phyloP scores from a whole-genome alignment of 2,113 vertebrate genomes.

The Nycticorax nycticorax region DNA sequence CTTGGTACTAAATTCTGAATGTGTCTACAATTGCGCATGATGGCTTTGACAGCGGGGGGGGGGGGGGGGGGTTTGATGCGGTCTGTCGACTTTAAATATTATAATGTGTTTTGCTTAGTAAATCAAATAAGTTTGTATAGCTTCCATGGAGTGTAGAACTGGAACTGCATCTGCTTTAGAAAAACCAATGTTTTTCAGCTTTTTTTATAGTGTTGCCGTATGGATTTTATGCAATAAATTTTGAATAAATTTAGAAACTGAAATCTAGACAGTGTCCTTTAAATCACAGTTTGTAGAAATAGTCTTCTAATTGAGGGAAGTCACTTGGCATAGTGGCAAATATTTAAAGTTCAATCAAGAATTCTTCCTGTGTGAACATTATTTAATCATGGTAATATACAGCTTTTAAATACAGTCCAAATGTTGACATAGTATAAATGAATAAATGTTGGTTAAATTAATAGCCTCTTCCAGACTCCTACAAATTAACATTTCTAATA shows the following conservation, averaged over 20 bases:
- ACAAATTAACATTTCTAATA: not conserved
- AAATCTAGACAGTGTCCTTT: not conserved
- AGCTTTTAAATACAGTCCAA: not conserved
- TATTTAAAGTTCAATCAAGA: not conserved
- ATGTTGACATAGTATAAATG: not conserved
- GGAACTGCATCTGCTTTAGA: not conserved
- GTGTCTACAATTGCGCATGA: fast-evolving
- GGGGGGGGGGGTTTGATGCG: not conserved
- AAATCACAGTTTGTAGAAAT: not conserved
- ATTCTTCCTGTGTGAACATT: not conserved
- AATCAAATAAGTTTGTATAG: not conserved
- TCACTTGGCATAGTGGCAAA: not conserved
- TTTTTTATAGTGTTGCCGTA: not conserved
- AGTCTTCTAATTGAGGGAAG: not conserved
- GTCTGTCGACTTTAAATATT: not conserved
- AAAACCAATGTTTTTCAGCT: not conserved
- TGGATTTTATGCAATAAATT: not conserved
- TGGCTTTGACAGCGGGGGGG: not conserved
- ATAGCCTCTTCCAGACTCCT: not conserved
- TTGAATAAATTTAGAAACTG: not conserved
- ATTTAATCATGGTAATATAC: not conserved
- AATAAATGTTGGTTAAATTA: not conserved
- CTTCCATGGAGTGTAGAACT: not conserved
- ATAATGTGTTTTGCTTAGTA: not conserved
- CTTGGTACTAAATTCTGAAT: not conserved